A percentile compares a stretch with the other conserved stretches of the same genome.
Conservation (phyloP, 2,888 invertebrate species). For the Pycnomerus fuliginosus region DNA sequence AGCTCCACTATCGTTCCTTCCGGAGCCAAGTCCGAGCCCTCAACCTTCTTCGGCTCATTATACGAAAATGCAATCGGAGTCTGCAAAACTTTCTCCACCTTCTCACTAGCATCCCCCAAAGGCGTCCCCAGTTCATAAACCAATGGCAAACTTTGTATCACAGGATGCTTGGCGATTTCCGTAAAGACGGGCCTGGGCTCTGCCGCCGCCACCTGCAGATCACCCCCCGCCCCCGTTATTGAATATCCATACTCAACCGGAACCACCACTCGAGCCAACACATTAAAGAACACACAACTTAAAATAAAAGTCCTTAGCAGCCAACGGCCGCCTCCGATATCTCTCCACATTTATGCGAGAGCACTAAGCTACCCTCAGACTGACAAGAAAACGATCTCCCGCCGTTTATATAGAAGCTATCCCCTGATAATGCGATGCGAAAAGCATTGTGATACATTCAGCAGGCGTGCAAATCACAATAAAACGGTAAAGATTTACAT, state of each 20-base stretch:
- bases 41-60: slow-evolving; percentile 22
- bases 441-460: slow-evolving; percentile 23
- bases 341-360: slow-evolving; percentile 9
- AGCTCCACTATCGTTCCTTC: slow-evolving; percentile 15
- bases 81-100: slow-evolving; percentile 41
- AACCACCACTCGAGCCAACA: slow-evolving; percentile 9
- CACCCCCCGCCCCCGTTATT: too few species aligned
- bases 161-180: slow-evolving; percentile 26
- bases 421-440: slow-evolving; percentile 8
- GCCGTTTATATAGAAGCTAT: slow-evolving; percentile 14
- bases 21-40: slow-evolving; percentile 11
- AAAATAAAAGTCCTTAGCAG: slow-evolving; percentile 18
- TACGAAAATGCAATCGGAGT: slow-evolving; percentile 43
- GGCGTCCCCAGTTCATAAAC: slow-evolving; percentile 27
- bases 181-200: slow-evolving; percentile 37
- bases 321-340: slow-evolving; percentile 3
- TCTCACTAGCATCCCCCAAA: slow-evolving; percentile 37
- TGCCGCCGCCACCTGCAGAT: slow-evolving; percentile 35
- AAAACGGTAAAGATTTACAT: slow-evolving; percentile 32
- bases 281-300: slow-evolving; percentile 8
- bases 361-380: slow-evolving; percentile 6
- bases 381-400: slow-evolving; percentile 4
- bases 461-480: slow-evolving; percentile 33
- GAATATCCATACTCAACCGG: too few species aligned
- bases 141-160: slow-evolving; percentile 28